Conservation (phyloP, 1,140 invertebrate genomes). For the Plutomurus gul region DNA sequence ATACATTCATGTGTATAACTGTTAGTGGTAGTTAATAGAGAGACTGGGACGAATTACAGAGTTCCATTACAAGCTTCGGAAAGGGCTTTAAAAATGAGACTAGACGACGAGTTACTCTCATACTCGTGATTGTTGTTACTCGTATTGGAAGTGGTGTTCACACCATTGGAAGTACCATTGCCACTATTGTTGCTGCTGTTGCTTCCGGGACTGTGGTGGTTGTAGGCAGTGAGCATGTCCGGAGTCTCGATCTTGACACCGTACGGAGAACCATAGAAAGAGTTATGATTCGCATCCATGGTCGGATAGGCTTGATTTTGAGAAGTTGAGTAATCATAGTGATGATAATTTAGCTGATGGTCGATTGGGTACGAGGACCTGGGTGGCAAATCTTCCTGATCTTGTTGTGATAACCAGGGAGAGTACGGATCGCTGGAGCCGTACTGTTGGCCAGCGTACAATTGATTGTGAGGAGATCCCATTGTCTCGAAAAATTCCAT, state of each 20-base stretch:
- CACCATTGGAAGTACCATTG: neutral
- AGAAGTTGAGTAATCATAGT: constrained; percentile 41
- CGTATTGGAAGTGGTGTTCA: neutral
- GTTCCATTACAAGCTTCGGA: constrained; percentile 42
- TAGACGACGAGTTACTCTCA: constrained; percentile 47
- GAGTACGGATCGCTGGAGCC: neutral
- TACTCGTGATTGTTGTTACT: constrained; percentile 29
- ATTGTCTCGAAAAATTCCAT: constrained; percentile 32
- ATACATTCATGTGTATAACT: neutral
- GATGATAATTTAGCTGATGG: constrained; percentile 35
- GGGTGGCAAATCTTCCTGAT: constrained; percentile 17
- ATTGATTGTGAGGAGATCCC: neutral
- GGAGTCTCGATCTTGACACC: constrained; percentile 42
- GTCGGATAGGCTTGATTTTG: neutral
- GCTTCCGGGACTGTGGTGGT: constrained; percentile 30
- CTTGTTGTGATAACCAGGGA: neutral
- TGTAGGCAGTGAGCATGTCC: constrained; percentile 36
- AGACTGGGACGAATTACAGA: neutral
- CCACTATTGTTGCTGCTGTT: constrained; percentile 9
- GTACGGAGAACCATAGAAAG: constrained; percentile 28
- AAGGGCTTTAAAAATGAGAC: constrained; percentile 52
- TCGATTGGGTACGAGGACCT: neutral
- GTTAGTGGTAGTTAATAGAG: neutral
- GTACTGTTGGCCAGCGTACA: constrained; percentile 4
- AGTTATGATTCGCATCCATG: constrained; percentile 51